These are phyloP conservation scores for Argyrosomus regius DNA, from an alignment of 2,797 vertebrate species.

Conservation along the genomic window DNA sequence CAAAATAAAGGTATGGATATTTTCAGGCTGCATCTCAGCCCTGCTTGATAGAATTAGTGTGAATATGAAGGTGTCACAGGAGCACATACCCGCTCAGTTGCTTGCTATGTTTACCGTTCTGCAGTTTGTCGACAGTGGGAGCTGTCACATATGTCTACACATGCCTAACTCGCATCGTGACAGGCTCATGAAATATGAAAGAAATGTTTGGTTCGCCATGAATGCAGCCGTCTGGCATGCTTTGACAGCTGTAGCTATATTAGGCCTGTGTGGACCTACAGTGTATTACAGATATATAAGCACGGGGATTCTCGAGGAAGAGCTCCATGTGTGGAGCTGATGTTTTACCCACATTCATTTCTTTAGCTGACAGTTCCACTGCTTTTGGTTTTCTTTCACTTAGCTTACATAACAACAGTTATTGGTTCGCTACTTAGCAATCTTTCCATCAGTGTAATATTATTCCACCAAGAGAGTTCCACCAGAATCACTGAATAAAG, in stretches of 20 bases:
- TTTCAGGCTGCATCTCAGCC: conserved; percentile 20
- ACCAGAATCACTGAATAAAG: too few relatives aligned
- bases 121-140: conserved; percentile 10
- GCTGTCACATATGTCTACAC: conserved; percentile 16
- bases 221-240: neutral
- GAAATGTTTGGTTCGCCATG: conserved; percentile 2
- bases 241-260: neutral
- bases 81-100: conserved; percentile 6
- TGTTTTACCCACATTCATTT: too few relatives aligned
- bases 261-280: neutral
- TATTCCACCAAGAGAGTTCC: too few relatives aligned
- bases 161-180: neutral
- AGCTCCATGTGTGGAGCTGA: neutral
- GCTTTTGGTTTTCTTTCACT: too few relatives aligned
- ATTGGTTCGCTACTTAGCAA: too few relatives aligned
- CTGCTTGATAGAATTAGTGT: conserved; percentile 26
- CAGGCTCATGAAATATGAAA: neutral
- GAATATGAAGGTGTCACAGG: conserved; percentile 26
- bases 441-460: too few relatives aligned
- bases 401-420: too few relatives aligned
- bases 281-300: neutral
- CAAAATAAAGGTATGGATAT: conserved; percentile 14
- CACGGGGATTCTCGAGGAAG: neutral
- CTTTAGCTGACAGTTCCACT: neutral
- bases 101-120: conserved; percentile 19